phyloP scores from a whole-genome alignment of 2,888 invertebrate species.

The Hylaea fasciaria region DNA sequence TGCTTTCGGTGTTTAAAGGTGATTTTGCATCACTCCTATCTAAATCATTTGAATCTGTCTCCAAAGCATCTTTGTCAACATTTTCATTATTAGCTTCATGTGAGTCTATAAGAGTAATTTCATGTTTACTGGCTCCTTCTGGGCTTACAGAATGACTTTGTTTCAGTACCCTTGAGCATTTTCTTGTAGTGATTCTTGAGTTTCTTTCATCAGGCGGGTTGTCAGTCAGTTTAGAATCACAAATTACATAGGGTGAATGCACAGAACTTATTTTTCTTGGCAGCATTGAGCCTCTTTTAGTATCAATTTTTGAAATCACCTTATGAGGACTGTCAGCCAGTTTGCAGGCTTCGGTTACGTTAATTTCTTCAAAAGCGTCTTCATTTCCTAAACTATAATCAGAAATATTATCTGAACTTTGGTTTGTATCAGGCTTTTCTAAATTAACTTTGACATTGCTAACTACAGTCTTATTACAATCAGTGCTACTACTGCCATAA shows the following conservation, averaged over 20 bases:
- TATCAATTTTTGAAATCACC: conserved; percentile 12
- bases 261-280: conserved; percentile 14
- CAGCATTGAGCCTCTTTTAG: conserved; percentile 23
- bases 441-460: conserved; percentile 44
- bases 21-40: conserved; percentile 4
- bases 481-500: conserved; percentile 54
- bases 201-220: conserved; percentile 15
- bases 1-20: conserved; percentile 45
- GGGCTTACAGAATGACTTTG: conserved; percentile 15
- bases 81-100: conserved; percentile 12
- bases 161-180: conserved; percentile 17
- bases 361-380: conserved; percentile 1
- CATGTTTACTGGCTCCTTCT: conserved; percentile 23
- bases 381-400: background rate
- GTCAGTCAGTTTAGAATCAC: background rate
- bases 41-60: background rate
- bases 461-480: conserved; percentile 64
- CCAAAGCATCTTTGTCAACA: conserved; percentile 2
- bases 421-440: conserved; percentile 25
- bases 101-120: conserved; percentile 19
- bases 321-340: conserved; percentile 3
- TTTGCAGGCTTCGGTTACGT: conserved; percentile 7
- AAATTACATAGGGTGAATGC: conserved; percentile 3
- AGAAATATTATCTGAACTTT: conserved; percentile 7
- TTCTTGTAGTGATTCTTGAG: conserved; percentile 18